Percentiles rank a stretch among this genome's conserved stretches.
These are phyloP conservation scores for Chlorodrepanis virens DNA, from an alignment of 2,113 vertebrate species.

Conservation along the genomic window DNA sequence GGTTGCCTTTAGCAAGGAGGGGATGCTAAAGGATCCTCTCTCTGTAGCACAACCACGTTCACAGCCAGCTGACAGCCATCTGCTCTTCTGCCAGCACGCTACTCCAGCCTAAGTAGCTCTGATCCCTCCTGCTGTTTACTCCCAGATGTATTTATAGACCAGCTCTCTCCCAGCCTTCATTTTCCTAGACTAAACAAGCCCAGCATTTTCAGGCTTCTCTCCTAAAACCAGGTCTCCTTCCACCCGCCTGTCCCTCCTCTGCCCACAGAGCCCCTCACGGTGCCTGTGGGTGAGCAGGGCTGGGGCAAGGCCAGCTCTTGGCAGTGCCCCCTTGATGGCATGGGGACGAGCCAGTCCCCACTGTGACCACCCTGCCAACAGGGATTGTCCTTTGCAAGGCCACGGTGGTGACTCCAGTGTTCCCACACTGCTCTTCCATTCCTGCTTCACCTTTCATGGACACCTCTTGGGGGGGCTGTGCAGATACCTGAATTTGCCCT, in stretches of 20 bases:
- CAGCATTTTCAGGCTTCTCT: background rate
- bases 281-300: background rate
- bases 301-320: background rate
- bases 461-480: background rate
- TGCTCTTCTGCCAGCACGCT: slow-evolving; percentile 39
- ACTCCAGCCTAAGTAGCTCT: slow-evolving; percentile 49
- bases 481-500: background rate
- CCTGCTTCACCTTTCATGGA: background rate
- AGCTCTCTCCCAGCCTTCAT: background rate
- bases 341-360: fast-evolving
- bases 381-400: background rate
- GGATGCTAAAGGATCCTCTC: background rate
- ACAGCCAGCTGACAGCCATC: slow-evolving; percentile 56
- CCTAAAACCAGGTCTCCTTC: background rate
- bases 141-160: slow-evolving; percentile 59
- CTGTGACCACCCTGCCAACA: background rate
- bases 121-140: slow-evolving; percentile 47
- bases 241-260: background rate
- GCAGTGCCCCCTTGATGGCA: fast-evolving
- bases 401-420: fast-evolving
- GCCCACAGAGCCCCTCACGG: fast-evolving
- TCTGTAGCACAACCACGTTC: background rate
- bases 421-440: background rate
- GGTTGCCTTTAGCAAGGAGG: background rate
- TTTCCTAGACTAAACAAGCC: slow-evolving; percentile 63